These are phyloP conservation scores for Vesta saturnalis DNA, from an alignment of 2,888 invertebrate genomes.

Conservation along the genomic window DNA sequence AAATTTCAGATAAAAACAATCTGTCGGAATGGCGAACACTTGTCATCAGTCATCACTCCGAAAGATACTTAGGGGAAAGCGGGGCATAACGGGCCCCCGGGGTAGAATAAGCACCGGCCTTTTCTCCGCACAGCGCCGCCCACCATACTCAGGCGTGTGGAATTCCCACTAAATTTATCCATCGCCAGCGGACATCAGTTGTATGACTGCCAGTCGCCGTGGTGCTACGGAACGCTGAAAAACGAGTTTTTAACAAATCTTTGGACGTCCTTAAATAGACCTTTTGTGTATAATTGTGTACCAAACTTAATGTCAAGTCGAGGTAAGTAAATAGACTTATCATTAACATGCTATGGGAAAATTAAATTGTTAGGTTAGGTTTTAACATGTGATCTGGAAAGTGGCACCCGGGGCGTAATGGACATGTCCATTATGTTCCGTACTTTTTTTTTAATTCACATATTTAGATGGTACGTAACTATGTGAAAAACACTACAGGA, in stretches of 20 bases:
- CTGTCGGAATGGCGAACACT: too few relatives aligned
- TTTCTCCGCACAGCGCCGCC: background rate
- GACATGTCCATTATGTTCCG: too few relatives aligned
- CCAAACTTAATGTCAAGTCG: background rate
- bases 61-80: background rate
- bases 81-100: background rate
- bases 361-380: background rate
- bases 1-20: too few relatives aligned
- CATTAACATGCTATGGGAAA: background rate
- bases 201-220: background rate
- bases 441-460: background rate
- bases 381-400: background rate
- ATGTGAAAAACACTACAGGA: background rate
- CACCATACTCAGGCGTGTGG: background rate
- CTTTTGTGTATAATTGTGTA: too few relatives aligned
- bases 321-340: background rate
- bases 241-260: background rate
- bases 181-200: background rate
- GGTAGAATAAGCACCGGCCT: background rate
- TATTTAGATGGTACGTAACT: background rate
- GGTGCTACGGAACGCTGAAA: background rate
- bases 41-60: too few relatives aligned
- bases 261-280: too few relatives aligned
- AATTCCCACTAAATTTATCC: background rate
- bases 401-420: background rate